These are phyloP conservation scores for Hippopotamyrus pictus DNA, from an alignment of 2,797 vertebrate species.

Conservation along the genomic window DNA sequence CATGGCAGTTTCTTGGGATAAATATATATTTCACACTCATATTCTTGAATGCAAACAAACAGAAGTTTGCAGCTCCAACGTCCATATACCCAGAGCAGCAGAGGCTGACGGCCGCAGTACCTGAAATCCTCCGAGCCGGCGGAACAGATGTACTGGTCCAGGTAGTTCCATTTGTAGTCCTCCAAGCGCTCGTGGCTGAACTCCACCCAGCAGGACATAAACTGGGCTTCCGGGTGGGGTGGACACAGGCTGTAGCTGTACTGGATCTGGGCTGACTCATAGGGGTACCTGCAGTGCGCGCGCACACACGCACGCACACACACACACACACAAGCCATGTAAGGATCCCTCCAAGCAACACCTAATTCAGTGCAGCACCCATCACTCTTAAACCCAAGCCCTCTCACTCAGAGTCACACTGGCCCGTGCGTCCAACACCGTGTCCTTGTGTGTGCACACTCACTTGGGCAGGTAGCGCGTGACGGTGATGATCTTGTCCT, in stretches of 20 bases:
- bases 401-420: not conserved
- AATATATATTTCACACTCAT: not conserved
- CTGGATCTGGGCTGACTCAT: conserved; percentile 88
- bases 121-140: conserved; percentile 96
- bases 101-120: conserved; percentile 45
- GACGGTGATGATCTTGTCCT: conserved; percentile 96
- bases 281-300: conserved; percentile 72
- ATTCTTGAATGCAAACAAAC: not conserved
- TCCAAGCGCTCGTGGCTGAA: conserved; percentile 91
- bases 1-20: not conserved
- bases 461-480: conserved; percentile 96
- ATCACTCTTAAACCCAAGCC: not conserved
- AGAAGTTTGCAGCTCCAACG: not conserved
- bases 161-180: conserved; percentile 99
- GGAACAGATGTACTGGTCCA: conserved; percentile 98
- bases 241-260: conserved; percentile 95
- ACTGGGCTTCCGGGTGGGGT: conserved; percentile 81
- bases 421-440: not conserved
- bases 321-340: not conserved
- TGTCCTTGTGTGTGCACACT: conserved; percentile 42
- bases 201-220: conserved; percentile 94
- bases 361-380: not conserved
- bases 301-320: not conserved
- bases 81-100: not conserved
- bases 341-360: not conserved